These are phyloP conservation scores for Odontamblyopus rebecca DNA, from an alignment of 2,797 vertebrate species.

Conservation along the genomic window DNA sequence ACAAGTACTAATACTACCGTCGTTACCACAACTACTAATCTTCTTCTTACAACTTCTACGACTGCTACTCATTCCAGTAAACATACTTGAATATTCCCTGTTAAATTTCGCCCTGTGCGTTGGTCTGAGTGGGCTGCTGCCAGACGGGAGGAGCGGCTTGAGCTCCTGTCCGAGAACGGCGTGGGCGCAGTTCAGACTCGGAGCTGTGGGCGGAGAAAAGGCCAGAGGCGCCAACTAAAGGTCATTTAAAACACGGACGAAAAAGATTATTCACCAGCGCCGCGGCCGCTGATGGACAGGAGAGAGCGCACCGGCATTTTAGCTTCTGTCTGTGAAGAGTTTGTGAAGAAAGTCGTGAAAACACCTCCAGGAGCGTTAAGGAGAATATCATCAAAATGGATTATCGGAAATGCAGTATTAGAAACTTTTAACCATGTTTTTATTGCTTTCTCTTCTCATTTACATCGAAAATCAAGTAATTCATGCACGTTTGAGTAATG, in stretches of 20 bases:
- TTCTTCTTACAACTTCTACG: not conserved
- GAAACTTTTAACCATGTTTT: too few relatives aligned
- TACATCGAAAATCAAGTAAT: too few relatives aligned
- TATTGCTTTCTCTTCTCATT: too few relatives aligned
- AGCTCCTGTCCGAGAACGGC: not conserved
- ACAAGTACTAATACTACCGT: not conserved
- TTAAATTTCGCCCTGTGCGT: not conserved
- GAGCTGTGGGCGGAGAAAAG: conserved; percentile 52
- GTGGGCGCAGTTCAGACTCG: conserved; percentile 54
- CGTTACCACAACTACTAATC: not conserved
- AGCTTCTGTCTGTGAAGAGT: not conserved
- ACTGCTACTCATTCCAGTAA: not conserved
- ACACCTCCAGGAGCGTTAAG: too few relatives aligned
- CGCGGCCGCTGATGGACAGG: not conserved
- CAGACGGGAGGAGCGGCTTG: not conserved
- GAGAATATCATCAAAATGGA: too few relatives aligned
- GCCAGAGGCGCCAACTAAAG: conserved; percentile 44
- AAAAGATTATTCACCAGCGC: not conserved
- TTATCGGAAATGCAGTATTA: too few relatives aligned
- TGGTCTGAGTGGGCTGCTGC: conserved; percentile 6
- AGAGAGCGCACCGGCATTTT: not conserved
- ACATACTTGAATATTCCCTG: not conserved
- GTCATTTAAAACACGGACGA: conserved; percentile 4
- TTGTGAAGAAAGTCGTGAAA: not conserved
- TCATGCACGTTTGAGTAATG: too few relatives aligned